Conservation (phyloP, 2,797 vertebrate genomes). For the Natrix natrix region DNA sequence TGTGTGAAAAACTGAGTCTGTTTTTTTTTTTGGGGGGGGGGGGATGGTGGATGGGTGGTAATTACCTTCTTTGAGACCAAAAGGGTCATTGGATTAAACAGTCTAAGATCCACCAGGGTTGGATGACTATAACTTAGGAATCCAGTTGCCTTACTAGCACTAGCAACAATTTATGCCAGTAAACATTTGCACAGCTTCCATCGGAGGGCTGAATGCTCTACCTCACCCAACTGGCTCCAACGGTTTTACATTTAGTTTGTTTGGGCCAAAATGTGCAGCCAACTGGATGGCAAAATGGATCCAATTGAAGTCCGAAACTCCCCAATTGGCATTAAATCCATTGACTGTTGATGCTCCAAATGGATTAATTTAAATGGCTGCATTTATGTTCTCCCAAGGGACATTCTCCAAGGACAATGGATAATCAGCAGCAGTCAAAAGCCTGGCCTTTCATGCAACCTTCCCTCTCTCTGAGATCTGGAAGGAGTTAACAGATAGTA, state of each 20-base stretch:
- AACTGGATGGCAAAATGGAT: not conserved
- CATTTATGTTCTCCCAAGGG: not conserved
- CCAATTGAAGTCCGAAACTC: not conserved
- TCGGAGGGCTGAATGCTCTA: not conserved
- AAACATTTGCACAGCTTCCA: not conserved
- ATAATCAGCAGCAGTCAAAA: not conserved
- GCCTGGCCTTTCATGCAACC: too few species aligned
- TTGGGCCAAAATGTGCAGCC: not conserved
- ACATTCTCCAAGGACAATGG: not conserved
- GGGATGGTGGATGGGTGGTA: not conserved
- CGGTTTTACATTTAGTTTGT: not conserved
- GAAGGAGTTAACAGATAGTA: not conserved
- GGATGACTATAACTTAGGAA: slow-evolving; percentile 29
- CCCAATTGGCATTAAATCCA: not conserved
- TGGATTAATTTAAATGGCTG: not conserved
- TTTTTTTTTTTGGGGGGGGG: too few species aligned
- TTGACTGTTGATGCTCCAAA: not conserved
- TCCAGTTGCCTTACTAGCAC: slow-evolving; percentile 32
- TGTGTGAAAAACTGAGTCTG: not conserved
- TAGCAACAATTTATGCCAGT: not conserved
- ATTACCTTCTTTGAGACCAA: not conserved
- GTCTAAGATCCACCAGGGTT: not conserved
- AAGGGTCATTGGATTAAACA: not conserved
- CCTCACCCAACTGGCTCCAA: not conserved
- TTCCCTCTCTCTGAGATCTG: not conserved